A percentile compares a stretch with the other conserved stretches of the same genome.
Evolutionary conservation across 2,888 invertebrate genomes (phyloP).

Genomic region (Phengaris alcon): DNA sequence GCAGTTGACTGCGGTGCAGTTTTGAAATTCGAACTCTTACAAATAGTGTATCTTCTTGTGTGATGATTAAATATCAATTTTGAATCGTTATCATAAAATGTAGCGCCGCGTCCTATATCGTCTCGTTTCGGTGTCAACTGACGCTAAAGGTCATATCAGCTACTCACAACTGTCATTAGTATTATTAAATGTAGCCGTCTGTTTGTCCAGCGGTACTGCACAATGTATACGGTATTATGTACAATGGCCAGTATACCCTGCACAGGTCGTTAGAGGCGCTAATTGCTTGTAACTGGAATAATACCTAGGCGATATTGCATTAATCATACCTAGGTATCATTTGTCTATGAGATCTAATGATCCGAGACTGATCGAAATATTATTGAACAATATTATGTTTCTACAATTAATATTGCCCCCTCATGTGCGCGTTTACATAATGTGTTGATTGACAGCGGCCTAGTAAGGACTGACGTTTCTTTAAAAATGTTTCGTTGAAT

Average conservation of each 20-base stretch:
- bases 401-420: too few relatives aligned
- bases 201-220: not conserved
- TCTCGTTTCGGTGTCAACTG: not conserved
- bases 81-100: too few relatives aligned
- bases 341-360: constrained; percentile 6
- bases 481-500: too few relatives aligned
- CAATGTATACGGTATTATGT: not conserved
- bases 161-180: not conserved
- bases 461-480: too few relatives aligned
- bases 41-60: too few relatives aligned
- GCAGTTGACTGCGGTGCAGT: too few relatives aligned
- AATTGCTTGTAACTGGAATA: not conserved
- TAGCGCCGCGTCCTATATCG: too few relatives aligned
- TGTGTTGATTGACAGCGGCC: too few relatives aligned
- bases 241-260: not conserved
- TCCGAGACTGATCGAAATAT: not conserved
- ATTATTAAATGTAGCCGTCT: not conserved
- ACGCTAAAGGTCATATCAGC: not conserved
- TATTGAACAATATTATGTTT: too few relatives aligned
- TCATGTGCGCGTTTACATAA: too few relatives aligned
- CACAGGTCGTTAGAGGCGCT: not conserved
- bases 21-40: too few relatives aligned
- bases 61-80: too few relatives aligned
- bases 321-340: constrained; percentile 1
- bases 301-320: not conserved